Percentiles rank a stretch among this genome's conserved stretches.
These are phyloP conservation scores for Lasioglossum oenotherae DNA, from an alignment of 2,888 invertebrate species.

Conservation along the genomic window DNA sequence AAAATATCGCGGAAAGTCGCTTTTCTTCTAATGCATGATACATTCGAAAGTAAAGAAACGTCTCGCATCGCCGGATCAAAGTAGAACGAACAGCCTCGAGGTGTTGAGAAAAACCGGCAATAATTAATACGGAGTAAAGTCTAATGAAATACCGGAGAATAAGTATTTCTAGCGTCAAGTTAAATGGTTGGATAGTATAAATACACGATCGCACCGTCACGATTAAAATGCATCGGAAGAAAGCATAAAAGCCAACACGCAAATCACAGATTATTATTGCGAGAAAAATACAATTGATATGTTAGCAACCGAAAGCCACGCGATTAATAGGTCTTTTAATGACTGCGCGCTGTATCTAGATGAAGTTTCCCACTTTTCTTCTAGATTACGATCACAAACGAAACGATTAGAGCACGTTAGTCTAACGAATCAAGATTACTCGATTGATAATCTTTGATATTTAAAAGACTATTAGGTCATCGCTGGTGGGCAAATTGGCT, in stretches of 20 bases:
- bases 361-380: background rate
- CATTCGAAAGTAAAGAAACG: background rate
- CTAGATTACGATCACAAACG: background rate
- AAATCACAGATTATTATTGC: background rate
- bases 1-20: background rate
- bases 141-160: background rate
- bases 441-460: background rate
- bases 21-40: background rate
- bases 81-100: constrained; percentile 4
- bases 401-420: background rate
- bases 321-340: background rate
- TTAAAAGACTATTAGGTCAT: background rate
- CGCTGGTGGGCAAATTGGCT: background rate
- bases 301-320: background rate
- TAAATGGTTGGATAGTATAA: background rate
- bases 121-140: constrained; percentile 7
- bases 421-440: background rate
- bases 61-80: background rate
- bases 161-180: background rate
- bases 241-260: background rate
- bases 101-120: background rate
- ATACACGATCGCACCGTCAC: background rate
- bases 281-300: background rate
- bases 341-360: background rate
- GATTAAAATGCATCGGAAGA: background rate